Percentiles rank a stretch among this genome's conserved stretches.
Evolutionary conservation across 2,113 vertebrate genomes (phyloP).

Genomic region (Prunella himalayana): DNA sequence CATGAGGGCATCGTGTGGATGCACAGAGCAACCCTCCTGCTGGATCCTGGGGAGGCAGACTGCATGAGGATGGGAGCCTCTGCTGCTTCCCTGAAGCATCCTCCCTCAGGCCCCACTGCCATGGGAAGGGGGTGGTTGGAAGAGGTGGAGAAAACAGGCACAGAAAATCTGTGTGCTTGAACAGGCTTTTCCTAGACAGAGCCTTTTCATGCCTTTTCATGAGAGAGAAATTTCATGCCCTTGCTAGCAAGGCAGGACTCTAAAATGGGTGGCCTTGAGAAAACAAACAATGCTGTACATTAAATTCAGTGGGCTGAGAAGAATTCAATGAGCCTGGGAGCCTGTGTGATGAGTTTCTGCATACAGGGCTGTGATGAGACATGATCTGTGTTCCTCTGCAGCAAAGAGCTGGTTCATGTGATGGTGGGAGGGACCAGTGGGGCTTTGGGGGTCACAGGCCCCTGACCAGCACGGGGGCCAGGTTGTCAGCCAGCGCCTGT

Average conservation of each 20-base stretch:
- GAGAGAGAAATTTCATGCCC: neutral
- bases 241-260: neutral
- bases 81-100: neutral
- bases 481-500: neutral
- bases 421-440: neutral
- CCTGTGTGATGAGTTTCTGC: neutral
- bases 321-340: neutral
- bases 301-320: neutral
- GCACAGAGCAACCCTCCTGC: neutral
- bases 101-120: rapidly evolving
- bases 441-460: neutral
- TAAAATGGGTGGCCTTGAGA: neutral
- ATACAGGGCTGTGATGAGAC: neutral
- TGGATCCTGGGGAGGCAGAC: rapidly evolving
- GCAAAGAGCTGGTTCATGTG: neutral
- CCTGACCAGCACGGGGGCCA: neutral
- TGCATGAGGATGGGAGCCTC: rapidly evolving
- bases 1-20: rapidly evolving
- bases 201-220: neutral
- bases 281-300: neutral
- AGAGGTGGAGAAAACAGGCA: neutral
- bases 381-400: neutral
- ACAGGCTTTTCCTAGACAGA: neutral
- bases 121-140: neutral
- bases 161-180: neutral